A percentile compares a stretch with the other conserved stretches of the same genome.
These are phyloP conservation scores for Xenus cinereus DNA, from an alignment of 2,113 vertebrate species.

Conservation along the genomic window DNA sequence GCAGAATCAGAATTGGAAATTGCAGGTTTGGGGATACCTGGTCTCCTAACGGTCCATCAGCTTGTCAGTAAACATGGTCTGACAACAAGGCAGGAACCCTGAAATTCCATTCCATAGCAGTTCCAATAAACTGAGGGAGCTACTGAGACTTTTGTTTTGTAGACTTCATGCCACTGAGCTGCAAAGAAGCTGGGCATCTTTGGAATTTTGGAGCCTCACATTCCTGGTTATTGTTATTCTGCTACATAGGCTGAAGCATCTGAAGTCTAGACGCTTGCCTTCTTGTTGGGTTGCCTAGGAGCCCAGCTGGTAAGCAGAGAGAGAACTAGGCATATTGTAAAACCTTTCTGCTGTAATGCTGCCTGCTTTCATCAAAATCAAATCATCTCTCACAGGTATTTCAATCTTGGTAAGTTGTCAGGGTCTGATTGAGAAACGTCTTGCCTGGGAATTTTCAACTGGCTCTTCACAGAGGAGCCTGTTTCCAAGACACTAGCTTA, in stretches of 20 bases:
- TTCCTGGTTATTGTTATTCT: neutral
- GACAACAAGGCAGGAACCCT: neutral
- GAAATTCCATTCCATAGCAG: neutral
- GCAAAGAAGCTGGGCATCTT: neutral
- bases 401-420: neutral
- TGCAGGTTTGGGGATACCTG: neutral
- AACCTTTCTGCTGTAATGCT: neutral
- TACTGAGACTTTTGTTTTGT: neutral
- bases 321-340: neutral
- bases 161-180: neutral
- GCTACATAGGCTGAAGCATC: neutral
- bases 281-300: neutral
- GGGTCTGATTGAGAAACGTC: neutral
- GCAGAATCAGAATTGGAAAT: neutral
- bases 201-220: neutral
- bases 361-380: conserved; percentile 1
- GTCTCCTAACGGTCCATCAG: neutral
- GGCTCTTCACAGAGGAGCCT: neutral
- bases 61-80: neutral
- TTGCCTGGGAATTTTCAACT: neutral
- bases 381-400: neutral
- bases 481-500: neutral
- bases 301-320: neutral
- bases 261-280: neutral
- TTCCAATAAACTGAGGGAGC: neutral